phyloP scores from a whole-genome alignment of 2,797 vertebrate genomes.

The Odontamblyopus rebecca region DNA sequence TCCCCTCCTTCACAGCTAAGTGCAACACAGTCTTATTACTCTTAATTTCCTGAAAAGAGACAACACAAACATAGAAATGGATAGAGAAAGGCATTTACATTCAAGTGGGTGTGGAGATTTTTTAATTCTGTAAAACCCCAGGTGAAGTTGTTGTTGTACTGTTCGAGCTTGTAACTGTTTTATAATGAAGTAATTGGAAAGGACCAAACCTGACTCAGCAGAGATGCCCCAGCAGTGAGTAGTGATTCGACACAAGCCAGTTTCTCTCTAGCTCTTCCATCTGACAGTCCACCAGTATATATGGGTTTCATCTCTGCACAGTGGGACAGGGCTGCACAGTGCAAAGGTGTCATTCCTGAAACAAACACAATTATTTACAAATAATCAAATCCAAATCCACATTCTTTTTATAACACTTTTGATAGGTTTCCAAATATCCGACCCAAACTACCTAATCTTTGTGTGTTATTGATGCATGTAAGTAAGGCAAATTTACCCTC shows the following conservation, averaged over 20 bases:
- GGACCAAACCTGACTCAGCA: conserved; percentile 82
- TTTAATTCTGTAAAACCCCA: neutral
- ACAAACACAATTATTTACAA: neutral
- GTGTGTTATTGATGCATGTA: neutral
- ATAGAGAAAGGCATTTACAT: conserved; percentile 8
- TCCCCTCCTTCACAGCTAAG: conserved; percentile 89
- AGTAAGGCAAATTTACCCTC: conserved; percentile 76
- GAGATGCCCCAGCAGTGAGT: conserved; percentile 77
- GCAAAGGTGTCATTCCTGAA: conserved; percentile 87
- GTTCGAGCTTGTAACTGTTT: neutral
- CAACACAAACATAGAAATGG: conserved; percentile 22
- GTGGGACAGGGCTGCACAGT: conserved; percentile 87
- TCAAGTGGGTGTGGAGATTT: neutral
- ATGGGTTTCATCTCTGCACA: conserved; percentile 74
- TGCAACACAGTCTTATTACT: conserved; percentile 90
- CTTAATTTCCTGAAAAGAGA: conserved; percentile 86
- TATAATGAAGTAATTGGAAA: neutral
- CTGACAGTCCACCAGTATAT: conserved; percentile 37
- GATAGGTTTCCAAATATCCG: no score
- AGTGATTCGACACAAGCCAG: conserved; percentile 81
- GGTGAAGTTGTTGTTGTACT: neutral
- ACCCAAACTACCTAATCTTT: neutral
- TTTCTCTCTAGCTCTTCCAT: conserved; percentile 71
- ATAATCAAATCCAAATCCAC: neutral
- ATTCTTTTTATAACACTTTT: no score